Base-by-base conservation (phyloP, 2,888 invertebrate species). In the Hirtodrosophila histrioides region DNA sequence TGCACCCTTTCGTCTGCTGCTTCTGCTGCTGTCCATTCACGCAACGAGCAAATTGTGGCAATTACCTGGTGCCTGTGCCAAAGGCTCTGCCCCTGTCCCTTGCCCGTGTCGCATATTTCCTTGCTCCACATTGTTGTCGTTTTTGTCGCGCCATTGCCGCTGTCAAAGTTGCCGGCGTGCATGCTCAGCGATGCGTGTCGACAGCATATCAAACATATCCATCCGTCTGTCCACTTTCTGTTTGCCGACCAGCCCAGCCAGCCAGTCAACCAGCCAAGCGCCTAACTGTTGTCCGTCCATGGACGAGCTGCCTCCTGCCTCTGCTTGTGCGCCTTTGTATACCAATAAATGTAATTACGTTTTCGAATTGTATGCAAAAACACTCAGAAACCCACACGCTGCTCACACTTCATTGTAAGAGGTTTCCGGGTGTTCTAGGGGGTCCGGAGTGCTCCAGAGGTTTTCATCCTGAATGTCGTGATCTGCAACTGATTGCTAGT, bases 21-120 rank as follows among this genome's bases (percentile, higher is more conserved):
- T 43, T 45, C 53, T 49, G 56, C 31, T 37, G 41, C 50, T 73
- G 84, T 75, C 68, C 73, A 71, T 75, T 88, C 88, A 85, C 70
- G 78, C 88, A 88, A 79, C 80, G 87, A 84, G 87, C 88, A 87
- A 88, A 88, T 86, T 86, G 83, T 88, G 88, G 88, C 88, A 88
- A 86, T 88, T 88, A 86, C 78, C 64, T 69, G 63, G 53, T 60
- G 49, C 37, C 43, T 35, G 17, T 17, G 17, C 17, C 17, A 17
- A 1, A 17, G 27, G 27, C 27, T 27, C 44, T 43, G 9, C 29
- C 39, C 17, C 39, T 17, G 11, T n/a, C 3, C 27, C 37, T 27
- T 3, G 5, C 1, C 35, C 5, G 43, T 58, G 69, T 51, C 69
- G 78, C 73, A 75, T 73, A 73, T 78, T 85, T 81, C 66, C 82